Evolutionary conservation across 1,140 invertebrate genomes (phyloP).

Genomic region (Apolygus lucorum): DNA sequence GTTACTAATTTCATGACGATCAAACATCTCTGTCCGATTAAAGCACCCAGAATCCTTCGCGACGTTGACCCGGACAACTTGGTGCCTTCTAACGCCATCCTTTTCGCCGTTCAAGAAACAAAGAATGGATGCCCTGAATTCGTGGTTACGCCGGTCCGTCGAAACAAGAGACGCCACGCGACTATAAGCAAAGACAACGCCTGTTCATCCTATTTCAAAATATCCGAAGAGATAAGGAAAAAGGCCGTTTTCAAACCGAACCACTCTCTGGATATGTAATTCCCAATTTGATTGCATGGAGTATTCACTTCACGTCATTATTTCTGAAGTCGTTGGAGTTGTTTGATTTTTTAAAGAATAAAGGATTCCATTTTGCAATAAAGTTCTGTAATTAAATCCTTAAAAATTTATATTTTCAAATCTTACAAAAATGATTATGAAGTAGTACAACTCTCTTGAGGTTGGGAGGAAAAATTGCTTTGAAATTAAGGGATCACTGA

Average conservation of each 20-base stretch:
- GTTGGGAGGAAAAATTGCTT: no score
- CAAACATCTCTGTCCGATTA: no score
- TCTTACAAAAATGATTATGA: not conserved
- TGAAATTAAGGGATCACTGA: no score
- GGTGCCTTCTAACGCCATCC: not conserved
- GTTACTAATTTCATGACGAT: no score
- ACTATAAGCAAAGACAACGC: not conserved
- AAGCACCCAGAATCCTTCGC: no score
- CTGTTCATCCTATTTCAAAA: not conserved
- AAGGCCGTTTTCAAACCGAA: not conserved
- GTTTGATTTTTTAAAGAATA: not conserved
- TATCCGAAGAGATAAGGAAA: not conserved
- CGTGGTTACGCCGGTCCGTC: not conserved
- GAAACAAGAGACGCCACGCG: not conserved
- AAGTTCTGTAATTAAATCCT: not conserved
- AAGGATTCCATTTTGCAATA: not conserved
- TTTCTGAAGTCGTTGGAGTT: not conserved
- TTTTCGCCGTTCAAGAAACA: not conserved
- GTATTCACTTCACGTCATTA: not conserved
- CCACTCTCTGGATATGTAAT: not conserved
- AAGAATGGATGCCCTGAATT: not conserved
- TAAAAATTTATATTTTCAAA: not conserved
- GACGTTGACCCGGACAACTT: not conserved
- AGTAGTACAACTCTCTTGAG: not conserved
- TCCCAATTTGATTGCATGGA: not conserved